Conservation (phyloP, 2,797 vertebrate genomes). For the Synanceia verrucosa region DNA sequence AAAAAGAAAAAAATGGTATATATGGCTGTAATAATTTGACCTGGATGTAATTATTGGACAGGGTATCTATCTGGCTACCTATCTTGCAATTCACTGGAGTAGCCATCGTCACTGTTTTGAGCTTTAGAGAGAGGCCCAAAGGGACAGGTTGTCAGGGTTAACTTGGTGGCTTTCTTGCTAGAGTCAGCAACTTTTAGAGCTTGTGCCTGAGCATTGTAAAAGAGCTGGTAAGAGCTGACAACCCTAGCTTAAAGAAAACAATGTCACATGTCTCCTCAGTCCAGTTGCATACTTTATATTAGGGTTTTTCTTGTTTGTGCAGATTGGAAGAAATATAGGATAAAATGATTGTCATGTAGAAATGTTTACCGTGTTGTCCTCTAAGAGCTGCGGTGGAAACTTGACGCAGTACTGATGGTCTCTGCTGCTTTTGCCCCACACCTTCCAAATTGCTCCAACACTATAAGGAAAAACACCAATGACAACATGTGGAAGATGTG, state of each 20-base stretch:
- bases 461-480: constrained; percentile 3
- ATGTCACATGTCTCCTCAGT: background rate
- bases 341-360: background rate
- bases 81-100: too few relatives aligned
- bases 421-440: constrained; percentile 52
- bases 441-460: constrained; percentile 19
- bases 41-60: background rate
- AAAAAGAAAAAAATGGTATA: background rate
- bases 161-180: too few relatives aligned
- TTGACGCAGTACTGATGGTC: constrained; percentile 65
- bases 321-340: background rate
- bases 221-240: too few relatives aligned
- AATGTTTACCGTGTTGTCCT: constrained; percentile 20
- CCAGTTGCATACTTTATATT: background rate
- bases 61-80: background rate
- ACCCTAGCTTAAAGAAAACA: too few relatives aligned
- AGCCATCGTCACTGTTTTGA: too few relatives aligned
- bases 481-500: background rate
- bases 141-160: too few relatives aligned
- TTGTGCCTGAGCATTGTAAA: too few relatives aligned
- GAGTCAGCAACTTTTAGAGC: too few relatives aligned
- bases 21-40: background rate
- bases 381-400: constrained; percentile 31
- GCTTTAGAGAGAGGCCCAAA: too few relatives aligned
- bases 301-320: background rate